Evolutionary conservation across 1,140 invertebrate species (phyloP), one percentile per base, ranked within the genome.

Genomic region (Archivesica marissinica): DNA sequence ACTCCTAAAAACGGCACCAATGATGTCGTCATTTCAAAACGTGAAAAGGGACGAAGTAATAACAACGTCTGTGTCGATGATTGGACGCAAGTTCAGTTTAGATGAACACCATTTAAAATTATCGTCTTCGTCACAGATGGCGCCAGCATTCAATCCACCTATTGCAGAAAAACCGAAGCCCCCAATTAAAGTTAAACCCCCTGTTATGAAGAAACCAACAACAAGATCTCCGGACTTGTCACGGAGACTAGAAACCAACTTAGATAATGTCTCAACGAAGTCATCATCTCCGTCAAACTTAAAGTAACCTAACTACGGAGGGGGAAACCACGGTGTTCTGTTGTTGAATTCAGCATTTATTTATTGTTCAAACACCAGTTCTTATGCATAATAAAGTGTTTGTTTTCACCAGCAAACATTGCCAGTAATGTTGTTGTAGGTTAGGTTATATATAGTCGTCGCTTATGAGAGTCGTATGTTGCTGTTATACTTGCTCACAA

Each of bases 121-220:
- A 25, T 20, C 35, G 11, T 15, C 61, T 15, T 30, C 56, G 33
- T 50, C 77, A 0, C 33, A 30, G 25, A 61, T 35, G n/a, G 17
- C 52, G 38, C 41, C 41, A 25, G 25, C 70, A 25, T 78, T 52
- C 35, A 81, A 87, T 15, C 91, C 91, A 33, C 90, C 90, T 23
- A 88, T 91, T 64, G 90, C 89, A 64, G 90, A 92, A 61, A 95
- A 96, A 66, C 95, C 96, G 68, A 97, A 96, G 90, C 96, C 96
- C 4, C 95, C 96, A 86, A 95, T 96, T 23, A 97, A 96, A 88
- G 95, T 95, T 20, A 97, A 97, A 92, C 96, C 96, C 1, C 95
- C 96, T 78, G 95, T 97, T 33, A 95, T 97, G 91, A 95, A 95
- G 52, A 96, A 97, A 91, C 96, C 96, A 11, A 94, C 95, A 23